Evolutionary conservation across 2,797 vertebrate species (phyloP).

Genomic region (Benthosema pterotum): DNA sequence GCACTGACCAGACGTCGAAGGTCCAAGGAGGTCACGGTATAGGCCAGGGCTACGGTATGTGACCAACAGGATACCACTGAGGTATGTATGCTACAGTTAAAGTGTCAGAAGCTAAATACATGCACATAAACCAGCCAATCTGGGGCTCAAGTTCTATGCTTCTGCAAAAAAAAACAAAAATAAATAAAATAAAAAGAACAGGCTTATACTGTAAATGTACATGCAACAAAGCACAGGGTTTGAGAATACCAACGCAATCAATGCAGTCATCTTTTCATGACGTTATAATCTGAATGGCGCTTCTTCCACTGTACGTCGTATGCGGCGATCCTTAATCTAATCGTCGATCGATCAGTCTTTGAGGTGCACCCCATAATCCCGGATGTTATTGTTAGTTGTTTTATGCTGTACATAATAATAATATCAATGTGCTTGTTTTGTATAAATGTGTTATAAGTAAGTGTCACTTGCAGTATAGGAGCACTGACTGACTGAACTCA

Average conservation of each 20-base stretch:
- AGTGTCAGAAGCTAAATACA: conserved; percentile 61
- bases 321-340: conserved; percentile 57
- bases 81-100: conserved; percentile 49
- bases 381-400: conserved; percentile 32
- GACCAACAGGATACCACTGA: conserved; percentile 44
- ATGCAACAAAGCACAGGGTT: conserved; percentile 69
- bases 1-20: conserved; percentile 44
- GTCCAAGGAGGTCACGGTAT: conserved; percentile 23
- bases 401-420: conserved; percentile 54
- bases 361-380: conserved; percentile 37
- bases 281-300: conserved; percentile 36
- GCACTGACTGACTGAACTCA: conserved; percentile 61
- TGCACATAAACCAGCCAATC: conserved; percentile 65
- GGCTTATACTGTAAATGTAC: conserved; percentile 64
- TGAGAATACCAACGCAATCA: conserved; percentile 16
- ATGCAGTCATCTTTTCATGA: conserved; percentile 30
- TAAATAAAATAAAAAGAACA: too few relatives aligned
- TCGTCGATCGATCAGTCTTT: conserved; percentile 30
- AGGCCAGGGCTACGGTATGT: conserved; percentile 46
- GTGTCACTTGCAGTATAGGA: conserved; percentile 64
- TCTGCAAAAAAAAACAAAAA: conserved; percentile 58
- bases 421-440: conserved; percentile 66
- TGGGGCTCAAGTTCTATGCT: conserved; percentile 60
- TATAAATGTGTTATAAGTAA: conserved; percentile 69
- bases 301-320: conserved; percentile 45